Percentiles rank a stretch among this genome's conserved stretches.
Conservation (phyloP, 23 tunicate genomes). For the Halocynthia roretzi region DNA sequence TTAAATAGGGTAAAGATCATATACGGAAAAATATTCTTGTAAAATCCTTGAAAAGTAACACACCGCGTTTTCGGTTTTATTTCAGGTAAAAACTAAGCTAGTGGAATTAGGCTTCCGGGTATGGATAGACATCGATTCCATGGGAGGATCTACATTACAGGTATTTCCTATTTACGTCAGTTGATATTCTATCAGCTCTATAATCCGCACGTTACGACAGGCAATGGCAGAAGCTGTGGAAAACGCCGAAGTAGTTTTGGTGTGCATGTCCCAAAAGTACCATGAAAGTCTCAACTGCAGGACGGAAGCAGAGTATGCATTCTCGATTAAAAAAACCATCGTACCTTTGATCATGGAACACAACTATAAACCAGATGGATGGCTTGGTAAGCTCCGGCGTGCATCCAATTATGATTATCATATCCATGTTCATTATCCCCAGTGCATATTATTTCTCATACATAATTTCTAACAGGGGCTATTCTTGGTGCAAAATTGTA, state of each 20-base stretch:
- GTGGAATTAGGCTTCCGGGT: conserved; percentile 31
- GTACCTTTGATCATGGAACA: conserved; percentile 39
- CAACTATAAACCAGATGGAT: conserved; percentile 56
- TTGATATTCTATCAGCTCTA: too few species aligned
- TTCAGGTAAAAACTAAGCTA: conserved; percentile 36
- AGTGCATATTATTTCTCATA: neutral
- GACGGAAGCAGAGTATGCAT: conserved; percentile 73
- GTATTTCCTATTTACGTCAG: conserved; percentile 27
- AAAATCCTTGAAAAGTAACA: neutral
- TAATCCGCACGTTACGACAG: too few species aligned
- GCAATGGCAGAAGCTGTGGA: conserved; percentile 78
- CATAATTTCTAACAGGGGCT: too few species aligned
- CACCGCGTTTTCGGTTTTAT: neutral
- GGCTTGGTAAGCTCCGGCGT: conserved; percentile 71
- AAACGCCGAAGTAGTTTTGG: conserved; percentile 38
- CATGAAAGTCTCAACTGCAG: conserved; percentile 60
- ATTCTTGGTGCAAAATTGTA: conserved; percentile 53
- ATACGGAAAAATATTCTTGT: neutral
- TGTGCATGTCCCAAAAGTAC: conserved; percentile 54
- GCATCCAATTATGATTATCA: too few species aligned
- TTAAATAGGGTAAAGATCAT: conserved; percentile 28
- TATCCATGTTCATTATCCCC: too few species aligned
- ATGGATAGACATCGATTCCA: conserved; percentile 65
- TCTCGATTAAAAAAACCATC: conserved; percentile 44
- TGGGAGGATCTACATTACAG: conserved; percentile 68